Base-by-base conservation (phyloP, 1,140 invertebrate species). In the Drosophila mojavensis region DNA sequence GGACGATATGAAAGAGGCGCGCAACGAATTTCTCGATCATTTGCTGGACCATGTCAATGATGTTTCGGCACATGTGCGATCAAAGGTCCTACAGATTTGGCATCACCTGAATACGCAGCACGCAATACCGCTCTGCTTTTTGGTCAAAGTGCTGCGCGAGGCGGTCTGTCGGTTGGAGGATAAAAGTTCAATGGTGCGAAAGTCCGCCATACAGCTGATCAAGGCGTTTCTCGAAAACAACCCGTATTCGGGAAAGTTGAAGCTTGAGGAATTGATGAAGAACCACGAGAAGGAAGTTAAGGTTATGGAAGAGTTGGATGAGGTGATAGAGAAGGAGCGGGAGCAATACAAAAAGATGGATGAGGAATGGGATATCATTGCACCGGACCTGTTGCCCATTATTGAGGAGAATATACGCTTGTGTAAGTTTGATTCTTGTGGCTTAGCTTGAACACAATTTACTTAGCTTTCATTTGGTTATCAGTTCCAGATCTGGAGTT, bases 41-140 rank as follows among this genome's bases (percentile, higher is more conserved):
- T 92, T 98, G 4, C 93, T 96, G 84, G 95, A 97, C n/a, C 97
- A 98, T 90, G 94, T 98, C 50, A 94, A 96, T 75, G 97, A 98
- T 92, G 82, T 94, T 1, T 95, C 97, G 80, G 96, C 97, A 4
- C 97, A 96, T 89, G 97, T 98, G 1, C 93, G 97, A 60, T 95
- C 96, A 48, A 96, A 96, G 93, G 94, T 96, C 3, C 93, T 98
- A 20, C 95, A 97, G 79, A 95, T 96, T 55, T 97, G 96, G 96
- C 94, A 94, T 77, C 93, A 93, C 20, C 93, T 98, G 28, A 95
- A 96, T 61, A 93, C 94, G 45, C 95, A 96, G 77, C 94, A 95
- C 79, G 96, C 95, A 58, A 93, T 98, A 20, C 97, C 97, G 0
- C 91, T 97, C 28, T 92, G 92, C 1, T 93, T 94, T 61, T 94